Evolutionary conservation across 2,888 invertebrate genomes (phyloP).

Genomic region (Sarcophaga carnaria): DNA sequence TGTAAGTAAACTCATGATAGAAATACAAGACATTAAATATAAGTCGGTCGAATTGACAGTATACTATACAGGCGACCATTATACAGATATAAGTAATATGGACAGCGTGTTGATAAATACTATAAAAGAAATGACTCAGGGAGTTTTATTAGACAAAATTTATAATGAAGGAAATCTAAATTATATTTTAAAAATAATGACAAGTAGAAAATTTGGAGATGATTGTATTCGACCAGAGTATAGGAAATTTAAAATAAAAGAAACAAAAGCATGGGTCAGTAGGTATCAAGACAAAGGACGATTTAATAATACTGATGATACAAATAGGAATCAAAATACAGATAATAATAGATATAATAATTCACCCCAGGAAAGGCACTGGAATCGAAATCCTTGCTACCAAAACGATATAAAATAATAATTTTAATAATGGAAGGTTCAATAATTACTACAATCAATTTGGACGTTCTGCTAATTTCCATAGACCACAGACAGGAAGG

Average conservation of each 20-base stretch:
- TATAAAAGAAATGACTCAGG: conserved; percentile 51
- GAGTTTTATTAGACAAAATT: conserved; percentile 52
- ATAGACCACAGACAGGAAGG: conserved; percentile 17
- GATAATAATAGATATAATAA: no score
- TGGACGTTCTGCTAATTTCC: neutral
- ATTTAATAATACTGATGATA: no score
- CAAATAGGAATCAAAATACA: no score
- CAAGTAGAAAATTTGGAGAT: neutral
- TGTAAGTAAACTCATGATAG: conserved; percentile 39
- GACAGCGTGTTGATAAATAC: conserved; percentile 48
- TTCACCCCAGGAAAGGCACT: no score
- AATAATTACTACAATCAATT: neutral
- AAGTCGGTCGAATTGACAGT: conserved; percentile 46
- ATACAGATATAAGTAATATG: conserved; percentile 49
- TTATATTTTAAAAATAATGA: conserved; percentile 12
- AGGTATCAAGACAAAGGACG: no score
- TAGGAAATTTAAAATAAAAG: no score
- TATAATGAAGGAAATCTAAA: conserved; percentile 13
- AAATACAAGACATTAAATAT: conserved; percentile 30
- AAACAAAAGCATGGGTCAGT: no score
- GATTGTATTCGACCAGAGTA: no score
- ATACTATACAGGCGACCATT: conserved; percentile 56
- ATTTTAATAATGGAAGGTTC: conserved; percentile 1
- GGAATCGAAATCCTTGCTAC: no score
- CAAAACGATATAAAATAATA: neutral